Evolutionary conservation across 2,113 vertebrate species (phyloP).

Genomic region (Rhinogobius similis): DNA sequence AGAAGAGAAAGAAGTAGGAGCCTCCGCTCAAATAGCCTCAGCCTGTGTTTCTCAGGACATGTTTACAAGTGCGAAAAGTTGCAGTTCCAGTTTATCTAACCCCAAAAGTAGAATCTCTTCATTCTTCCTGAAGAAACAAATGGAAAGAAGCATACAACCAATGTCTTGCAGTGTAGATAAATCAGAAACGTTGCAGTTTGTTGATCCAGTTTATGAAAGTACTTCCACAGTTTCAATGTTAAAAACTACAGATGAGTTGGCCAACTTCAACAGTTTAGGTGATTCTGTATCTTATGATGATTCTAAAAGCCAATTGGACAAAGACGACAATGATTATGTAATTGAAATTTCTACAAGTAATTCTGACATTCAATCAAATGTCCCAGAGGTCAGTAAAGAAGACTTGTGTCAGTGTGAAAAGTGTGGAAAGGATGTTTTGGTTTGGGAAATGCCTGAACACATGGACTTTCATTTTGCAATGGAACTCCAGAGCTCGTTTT

Average conservation of each 20-base stretch:
- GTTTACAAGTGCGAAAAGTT: slow-evolving; percentile 1
- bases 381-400: slow-evolving; percentile 47
- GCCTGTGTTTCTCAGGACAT: neutral
- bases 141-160: slow-evolving; percentile 41
- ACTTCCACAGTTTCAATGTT: neutral
- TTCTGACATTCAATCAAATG: neutral
- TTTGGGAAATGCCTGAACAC: slow-evolving; percentile 94
- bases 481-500: slow-evolving; percentile 88
- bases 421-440: slow-evolving; percentile 81
- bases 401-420: slow-evolving; percentile 85
- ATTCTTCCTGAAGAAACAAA: slow-evolving; percentile 71
- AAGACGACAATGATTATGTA: neutral
- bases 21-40: neutral
- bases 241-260: neutral
- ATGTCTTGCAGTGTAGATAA: neutral
- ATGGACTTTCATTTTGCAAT: slow-evolving; percentile 92
- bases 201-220: neutral
- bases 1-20: slow-evolving; percentile 2
- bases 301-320: neutral
- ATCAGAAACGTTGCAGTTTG: neutral
- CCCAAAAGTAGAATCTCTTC: slow-evolving; percentile 49
- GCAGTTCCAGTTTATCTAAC: neutral
- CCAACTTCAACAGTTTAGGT: neutral
- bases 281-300: slow-evolving; percentile 14
- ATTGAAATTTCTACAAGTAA: neutral